A percentile compares a stretch with the other conserved stretches of the same genome.
Conservation (phyloP, 2,797 vertebrate genomes). For the Alcedo quadribrachys region DNA sequence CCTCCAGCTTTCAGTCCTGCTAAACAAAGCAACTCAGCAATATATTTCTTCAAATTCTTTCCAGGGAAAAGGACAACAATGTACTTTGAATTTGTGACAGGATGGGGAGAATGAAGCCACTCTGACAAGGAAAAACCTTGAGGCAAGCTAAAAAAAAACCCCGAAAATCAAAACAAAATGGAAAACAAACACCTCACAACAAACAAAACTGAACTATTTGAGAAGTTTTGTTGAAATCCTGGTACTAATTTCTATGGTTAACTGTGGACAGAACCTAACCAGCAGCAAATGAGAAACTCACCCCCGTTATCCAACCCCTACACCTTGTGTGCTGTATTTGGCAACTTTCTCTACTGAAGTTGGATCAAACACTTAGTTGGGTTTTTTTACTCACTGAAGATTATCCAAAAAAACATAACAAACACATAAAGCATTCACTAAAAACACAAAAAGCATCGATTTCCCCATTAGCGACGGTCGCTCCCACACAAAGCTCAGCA, state of each 20-base stretch:
- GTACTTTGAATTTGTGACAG: not conserved
- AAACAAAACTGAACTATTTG: not conserved
- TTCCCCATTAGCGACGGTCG: accelerated
- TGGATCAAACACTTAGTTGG: accelerated
- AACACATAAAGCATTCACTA: accelerated
- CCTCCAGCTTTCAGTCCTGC: not conserved
- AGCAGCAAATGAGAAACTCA: not conserved
- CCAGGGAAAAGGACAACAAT: not conserved
- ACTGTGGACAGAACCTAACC: accelerated
- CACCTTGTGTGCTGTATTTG: accelerated
- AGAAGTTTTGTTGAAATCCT: not conserved
- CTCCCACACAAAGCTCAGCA: accelerated
- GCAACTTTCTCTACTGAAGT: accelerated
- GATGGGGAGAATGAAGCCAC: not conserved
- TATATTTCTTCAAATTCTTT: not conserved
- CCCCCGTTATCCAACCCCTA: accelerated
- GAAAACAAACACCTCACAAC: not conserved
- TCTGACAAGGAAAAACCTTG: not conserved
- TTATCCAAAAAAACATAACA: accelerated
- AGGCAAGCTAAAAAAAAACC: not conserved
- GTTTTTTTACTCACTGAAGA: not conserved
- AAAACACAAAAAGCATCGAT: not conserved
- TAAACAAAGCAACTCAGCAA: not conserved
- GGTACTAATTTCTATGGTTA: not conserved
- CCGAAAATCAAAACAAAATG: not conserved